Evolutionary conservation across 92 coral and sea anemone genomes (phyloP), one percentile per base, ranked within the genome.

Genomic region (Porites divaricata): DNA sequence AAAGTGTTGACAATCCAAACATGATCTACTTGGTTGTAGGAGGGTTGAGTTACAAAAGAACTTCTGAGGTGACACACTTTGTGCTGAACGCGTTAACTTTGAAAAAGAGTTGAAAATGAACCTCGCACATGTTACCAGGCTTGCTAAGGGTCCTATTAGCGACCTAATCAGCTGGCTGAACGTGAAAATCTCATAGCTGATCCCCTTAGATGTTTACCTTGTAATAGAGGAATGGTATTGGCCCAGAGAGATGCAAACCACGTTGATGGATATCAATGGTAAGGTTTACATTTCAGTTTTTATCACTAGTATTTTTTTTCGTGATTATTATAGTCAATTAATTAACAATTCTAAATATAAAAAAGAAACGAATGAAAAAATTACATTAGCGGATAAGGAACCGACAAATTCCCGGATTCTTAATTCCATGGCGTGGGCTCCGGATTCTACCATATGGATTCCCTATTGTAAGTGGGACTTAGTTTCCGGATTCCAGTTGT

Each of bases 211-310:
- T 80, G 84, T 26, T 1, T 51, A 0, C 75, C 75, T 4, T 80
- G 84, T 22, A 57, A 80, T 70, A 14, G 20, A 9, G 28, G 22
- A n/a, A 80, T 80, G 85, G 56, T 1, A 9, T 16, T 68, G 41
- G 26, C 67, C 2, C 8, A 9, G 50, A 67, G 85, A 19, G 54
- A 80, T 2, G 49, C 8, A 23, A 57, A 57, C 7, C 85, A 80
- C 35, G 67, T 80, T 19, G 85, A 80, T 67, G 85, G 85, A 67
- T 67, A 51, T 51, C 52, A 25, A 1, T 80, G 85, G 85, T 80
- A 17, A 20, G 70, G 53, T 67, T 22, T 67, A 67, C 72, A 8
- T 67, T 22, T 26, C 2, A 67, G 51, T 10, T 10, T 54, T 10
- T 10, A 8, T 14, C 12, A 54, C 58, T 14, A 8, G 58, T 11